phyloP scores from a whole-genome alignment of 2,797 vertebrate species.

The Spheniscus humboldti region DNA sequence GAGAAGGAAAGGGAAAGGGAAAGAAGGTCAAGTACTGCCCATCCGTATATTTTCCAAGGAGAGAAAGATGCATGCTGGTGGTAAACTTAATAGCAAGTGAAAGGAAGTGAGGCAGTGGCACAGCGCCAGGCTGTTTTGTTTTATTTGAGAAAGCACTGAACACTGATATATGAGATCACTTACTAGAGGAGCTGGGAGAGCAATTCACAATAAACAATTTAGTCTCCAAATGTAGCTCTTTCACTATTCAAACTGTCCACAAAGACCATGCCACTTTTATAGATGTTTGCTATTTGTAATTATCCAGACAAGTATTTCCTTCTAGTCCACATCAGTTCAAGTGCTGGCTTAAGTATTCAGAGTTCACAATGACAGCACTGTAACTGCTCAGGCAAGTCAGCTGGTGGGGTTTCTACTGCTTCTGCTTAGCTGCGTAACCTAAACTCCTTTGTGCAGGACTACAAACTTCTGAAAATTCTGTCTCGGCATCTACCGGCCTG shows the following conservation, averaged over 20 bases:
- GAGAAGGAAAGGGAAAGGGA: neutral
- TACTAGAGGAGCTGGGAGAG: neutral
- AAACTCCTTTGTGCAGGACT: neutral
- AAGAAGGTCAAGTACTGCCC: neutral
- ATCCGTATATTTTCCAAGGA: neutral
- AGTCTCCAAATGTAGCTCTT: neutral
- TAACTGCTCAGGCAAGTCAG: neutral
- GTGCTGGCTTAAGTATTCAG: neutral
- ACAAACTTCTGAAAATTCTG: neutral
- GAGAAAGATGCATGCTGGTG: neutral
- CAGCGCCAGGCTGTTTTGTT: neutral
- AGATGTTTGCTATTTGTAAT: neutral
- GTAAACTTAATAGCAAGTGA: conserved; percentile 23
- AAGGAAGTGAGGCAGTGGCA: neutral
- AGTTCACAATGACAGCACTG: neutral
- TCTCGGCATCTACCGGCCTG: neutral
- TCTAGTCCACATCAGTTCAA: neutral
- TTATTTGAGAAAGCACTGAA: conserved; percentile 21
- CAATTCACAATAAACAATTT: neutral
- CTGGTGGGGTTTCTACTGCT: neutral
- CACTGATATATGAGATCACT: conserved; percentile 23
- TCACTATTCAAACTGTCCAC: neutral
- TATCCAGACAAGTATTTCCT: neutral
- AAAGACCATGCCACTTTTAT: neutral
- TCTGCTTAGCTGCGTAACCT: neutral